These are phyloP conservation scores for Bradypus variegatus DNA, from an alignment of 2,797 vertebrate genomes.

Conservation along the genomic window DNA sequence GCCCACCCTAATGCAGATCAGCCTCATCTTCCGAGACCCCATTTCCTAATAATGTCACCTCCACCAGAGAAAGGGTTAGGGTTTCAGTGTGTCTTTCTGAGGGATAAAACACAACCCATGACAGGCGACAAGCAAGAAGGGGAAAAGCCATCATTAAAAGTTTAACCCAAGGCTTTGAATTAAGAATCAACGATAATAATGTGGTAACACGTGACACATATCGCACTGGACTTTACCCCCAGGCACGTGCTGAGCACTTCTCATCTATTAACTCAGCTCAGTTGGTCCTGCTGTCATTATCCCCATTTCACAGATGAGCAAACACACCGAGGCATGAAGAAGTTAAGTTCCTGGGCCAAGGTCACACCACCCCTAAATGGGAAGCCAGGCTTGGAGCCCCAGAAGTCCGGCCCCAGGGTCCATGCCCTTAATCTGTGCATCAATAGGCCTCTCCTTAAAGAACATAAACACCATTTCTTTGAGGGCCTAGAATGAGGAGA, in stretches of 20 bases:
- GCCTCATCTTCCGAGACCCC: too few species aligned
- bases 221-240: background rate
- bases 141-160: background rate
- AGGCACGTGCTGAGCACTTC: background rate
- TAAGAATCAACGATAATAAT: background rate
- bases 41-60: too few species aligned
- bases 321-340: background rate
- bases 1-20: too few species aligned
- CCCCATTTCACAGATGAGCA: background rate
- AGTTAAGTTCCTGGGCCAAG: background rate
- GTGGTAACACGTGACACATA: background rate
- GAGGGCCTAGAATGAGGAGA: background rate
- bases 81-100: background rate
- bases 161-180: background rate
- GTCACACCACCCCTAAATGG: background rate
- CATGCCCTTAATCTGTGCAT: background rate
- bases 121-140: background rate
- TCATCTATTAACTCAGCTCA: background rate
- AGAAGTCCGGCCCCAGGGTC: background rate
- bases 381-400: background rate
- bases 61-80: too few species aligned
- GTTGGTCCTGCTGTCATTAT: too few species aligned
- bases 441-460: fast-evolving
- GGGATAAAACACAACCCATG: background rate
- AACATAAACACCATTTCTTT: background rate